Evolutionary conservation across 2,888 invertebrate species (phyloP).

Genomic region (Drosophila cognata): DNA sequence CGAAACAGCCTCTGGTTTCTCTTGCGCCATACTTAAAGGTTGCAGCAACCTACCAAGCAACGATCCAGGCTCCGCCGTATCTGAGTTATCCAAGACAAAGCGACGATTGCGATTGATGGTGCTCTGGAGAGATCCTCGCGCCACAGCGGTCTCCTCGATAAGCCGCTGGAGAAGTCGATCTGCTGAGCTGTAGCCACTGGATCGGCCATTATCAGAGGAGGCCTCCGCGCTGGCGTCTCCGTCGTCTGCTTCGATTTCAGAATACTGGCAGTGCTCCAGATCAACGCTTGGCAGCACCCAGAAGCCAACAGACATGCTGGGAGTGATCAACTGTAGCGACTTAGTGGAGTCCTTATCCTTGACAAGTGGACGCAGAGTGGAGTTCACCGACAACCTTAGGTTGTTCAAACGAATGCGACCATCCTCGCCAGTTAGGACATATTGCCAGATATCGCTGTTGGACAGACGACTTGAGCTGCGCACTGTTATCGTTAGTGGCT

Average conservation of each 20-base stretch:
- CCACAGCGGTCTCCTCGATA: conserved; percentile 80
- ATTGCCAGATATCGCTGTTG: conserved; percentile 87
- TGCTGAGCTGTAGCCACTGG: conserved; percentile 74
- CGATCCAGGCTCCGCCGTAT: conserved; percentile 22
- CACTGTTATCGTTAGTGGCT: conserved; percentile 87
- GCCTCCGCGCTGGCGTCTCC: conserved; percentile 53
- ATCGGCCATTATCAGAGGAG: conserved; percentile 50
- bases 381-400: conserved; percentile 87
- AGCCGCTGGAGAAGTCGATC: conserved; percentile 81
- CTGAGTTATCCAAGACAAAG: conserved; percentile 71
- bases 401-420: conserved; percentile 88
- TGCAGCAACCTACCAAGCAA: conserved; percentile 58
- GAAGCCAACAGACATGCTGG: conserved; percentile 90
- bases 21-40: conserved; percentile 32
- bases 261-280: conserved; percentile 86
- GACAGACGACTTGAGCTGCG: conserved; percentile 85
- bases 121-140: conserved; percentile 63
- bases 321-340: conserved; percentile 87
- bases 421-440: conserved; percentile 86
- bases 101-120: conserved; percentile 71
- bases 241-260: conserved; percentile 74
- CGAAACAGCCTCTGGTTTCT: not conserved
- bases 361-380: conserved; percentile 87
- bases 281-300: conserved; percentile 90
- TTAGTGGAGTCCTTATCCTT: conserved; percentile 86